Base-by-base conservation (phyloP, 2,888 invertebrate genomes). In the Leptinotarsa haldemani region DNA sequence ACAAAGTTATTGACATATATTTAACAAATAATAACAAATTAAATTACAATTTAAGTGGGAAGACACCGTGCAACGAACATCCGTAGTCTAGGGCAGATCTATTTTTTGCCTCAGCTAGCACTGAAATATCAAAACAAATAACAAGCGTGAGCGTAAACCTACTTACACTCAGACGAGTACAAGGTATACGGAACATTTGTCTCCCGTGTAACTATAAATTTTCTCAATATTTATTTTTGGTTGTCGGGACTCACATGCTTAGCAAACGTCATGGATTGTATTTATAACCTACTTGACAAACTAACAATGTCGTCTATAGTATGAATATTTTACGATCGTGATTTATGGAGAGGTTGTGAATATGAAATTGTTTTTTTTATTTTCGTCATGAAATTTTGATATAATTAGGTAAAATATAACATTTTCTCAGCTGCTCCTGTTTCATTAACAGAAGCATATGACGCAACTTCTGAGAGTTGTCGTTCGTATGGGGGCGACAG, bases 201-300 rank as follows among this genome's bases (percentile, higher is more conserved):
- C 22, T 56, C 18, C 20, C n/a, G 50, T 50, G n/a, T 13, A 15
- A 15, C 20, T 22, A 56, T 22, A 56, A 56, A 56, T 22, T 25
- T 56, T 13, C 22, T 18, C 4, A 22, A 56, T 56, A 56, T 56
- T 56, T 56, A 56, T 56, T 56, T 56, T 56, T 56, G 56, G 56
- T 20, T 22, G 56, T 56, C 22, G 12, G 20, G 20, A 56, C 20
- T 56, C 22, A 56, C 9, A 56, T 25, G 56, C 12, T 56, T 22
- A 13, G 56, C 56, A 22, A 56, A 56, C 56, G 22, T 56, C 56
- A 56, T 20, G 25, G 1, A 56, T 3, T 56, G 9, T 56, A 56
- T 22, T 56, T 56, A 56, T 56, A 56, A 20, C 22, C 13, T 30
- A 30, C 30, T 56, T 22, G 3, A 56, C 22, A 56, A 56, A 56